Evolutionary conservation across 2,113 vertebrate genomes (phyloP).

Genomic region (Hydrochoerus hydrochaeris): DNA sequence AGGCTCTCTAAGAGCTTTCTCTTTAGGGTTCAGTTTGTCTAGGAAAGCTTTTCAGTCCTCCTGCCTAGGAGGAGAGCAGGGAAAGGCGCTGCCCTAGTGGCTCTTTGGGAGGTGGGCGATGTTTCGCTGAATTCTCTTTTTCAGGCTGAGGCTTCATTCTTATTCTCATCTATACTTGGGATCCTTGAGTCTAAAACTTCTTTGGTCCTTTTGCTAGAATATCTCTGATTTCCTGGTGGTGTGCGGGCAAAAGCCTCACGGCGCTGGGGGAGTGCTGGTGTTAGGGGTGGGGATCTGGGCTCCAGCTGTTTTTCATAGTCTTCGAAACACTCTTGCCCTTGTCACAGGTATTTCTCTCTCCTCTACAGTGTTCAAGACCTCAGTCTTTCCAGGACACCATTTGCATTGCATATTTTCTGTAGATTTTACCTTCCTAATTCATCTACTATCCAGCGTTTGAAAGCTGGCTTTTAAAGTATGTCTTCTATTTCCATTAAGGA

Average conservation of each 20-base stretch:
- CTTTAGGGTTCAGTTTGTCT: neutral
- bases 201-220: neutral
- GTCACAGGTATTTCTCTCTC: neutral
- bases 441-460: neutral
- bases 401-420: neutral
- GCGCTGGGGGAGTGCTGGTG: neutral
- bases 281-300: neutral
- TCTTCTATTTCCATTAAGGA: neutral
- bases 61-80: neutral
- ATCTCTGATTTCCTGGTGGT: neutral
- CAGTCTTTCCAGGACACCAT: neutral
- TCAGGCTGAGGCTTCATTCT: neutral
- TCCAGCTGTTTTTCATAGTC: neutral
- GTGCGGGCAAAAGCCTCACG: neutral
- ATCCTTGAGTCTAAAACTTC: neutral
- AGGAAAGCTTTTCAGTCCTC: neutral
- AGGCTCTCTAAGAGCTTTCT: neutral
- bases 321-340: neutral
- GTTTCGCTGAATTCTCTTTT: neutral
- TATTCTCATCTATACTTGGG: neutral
- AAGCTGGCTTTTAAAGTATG: neutral
- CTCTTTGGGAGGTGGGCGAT: neutral
- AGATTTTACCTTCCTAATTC: neutral
- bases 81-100: neutral
- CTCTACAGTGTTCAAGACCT: neutral